Conservation (phyloP, 2,888 invertebrate genomes). For the Sympetrum striolatum region DNA sequence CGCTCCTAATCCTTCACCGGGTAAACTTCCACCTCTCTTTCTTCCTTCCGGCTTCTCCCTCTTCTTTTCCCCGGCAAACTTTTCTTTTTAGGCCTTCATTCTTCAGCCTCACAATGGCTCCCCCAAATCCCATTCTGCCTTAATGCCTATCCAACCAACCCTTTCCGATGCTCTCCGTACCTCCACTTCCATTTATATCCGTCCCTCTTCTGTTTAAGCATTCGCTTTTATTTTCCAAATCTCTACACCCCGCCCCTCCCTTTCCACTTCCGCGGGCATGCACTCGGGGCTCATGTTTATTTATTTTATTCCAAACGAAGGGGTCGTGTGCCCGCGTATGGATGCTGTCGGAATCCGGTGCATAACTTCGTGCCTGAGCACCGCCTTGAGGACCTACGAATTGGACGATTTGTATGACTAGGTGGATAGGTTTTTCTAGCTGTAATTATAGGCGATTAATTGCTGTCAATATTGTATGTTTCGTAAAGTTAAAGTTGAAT, state of each 20-base stretch:
- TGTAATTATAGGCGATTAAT: too few species aligned
- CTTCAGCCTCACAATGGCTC: background rate
- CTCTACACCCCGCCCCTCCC: background rate
- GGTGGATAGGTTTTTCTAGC: too few species aligned
- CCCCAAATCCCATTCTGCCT: slow-evolving; percentile 25
- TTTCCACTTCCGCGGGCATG: slow-evolving; percentile 12
- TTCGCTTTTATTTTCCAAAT: background rate
- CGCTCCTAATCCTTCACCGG: background rate
- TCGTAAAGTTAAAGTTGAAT: too few species aligned
- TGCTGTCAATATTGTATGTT: too few species aligned
- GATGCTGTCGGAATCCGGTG: background rate
- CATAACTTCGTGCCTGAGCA: too few species aligned
- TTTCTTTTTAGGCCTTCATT: background rate
- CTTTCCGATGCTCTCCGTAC: background rate
- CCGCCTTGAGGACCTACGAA: too few species aligned
- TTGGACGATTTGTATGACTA: too few species aligned
- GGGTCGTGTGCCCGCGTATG: background rate
- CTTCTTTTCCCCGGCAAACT: background rate
- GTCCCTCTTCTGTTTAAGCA: background rate
- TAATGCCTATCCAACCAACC: slow-evolving; percentile 21
- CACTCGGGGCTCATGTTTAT: background rate
- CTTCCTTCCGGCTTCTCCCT: background rate
- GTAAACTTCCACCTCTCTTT: background rate
- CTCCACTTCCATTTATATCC: background rate
- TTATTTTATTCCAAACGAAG: background rate